Evolutionary conservation across 1,140 invertebrate species (phyloP).

Genomic region (Platorchestia sp.): DNA sequence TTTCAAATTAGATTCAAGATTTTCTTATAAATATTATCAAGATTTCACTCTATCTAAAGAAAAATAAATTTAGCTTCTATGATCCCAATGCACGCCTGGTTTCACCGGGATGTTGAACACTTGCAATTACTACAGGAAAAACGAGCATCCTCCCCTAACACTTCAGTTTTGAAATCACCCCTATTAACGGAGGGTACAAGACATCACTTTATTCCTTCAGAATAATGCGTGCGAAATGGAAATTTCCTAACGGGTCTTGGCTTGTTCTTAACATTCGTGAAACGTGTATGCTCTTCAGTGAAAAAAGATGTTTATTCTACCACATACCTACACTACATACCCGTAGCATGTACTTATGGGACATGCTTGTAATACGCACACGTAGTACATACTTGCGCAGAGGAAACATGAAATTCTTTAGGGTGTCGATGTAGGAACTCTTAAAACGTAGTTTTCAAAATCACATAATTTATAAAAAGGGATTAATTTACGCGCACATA

Average conservation of each 20-base stretch:
- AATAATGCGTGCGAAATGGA: neutral
- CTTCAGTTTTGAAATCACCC: neutral
- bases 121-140: neutral
- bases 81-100: neutral
- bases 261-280: neutral
- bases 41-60: neutral
- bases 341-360: no score
- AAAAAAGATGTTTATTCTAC: no score
- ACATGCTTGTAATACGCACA: no score
- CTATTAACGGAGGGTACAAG: neutral
- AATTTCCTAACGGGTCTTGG: neutral
- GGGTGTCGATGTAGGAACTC: no score
- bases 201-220: neutral
- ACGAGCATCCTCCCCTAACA: neutral
- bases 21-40: neutral
- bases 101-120: neutral
- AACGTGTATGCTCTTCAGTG: neutral
- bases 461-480: no score
- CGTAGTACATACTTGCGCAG: no score
- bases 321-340: no score
- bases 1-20: neutral
- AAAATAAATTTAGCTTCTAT: neutral
- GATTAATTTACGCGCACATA: no score
- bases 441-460: no score
- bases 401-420: no score